These are phyloP conservation scores for Actinopyga echinites DNA, from an alignment of 53 echinoderm and acorn worm genomes.

Conservation along the genomic window DNA sequence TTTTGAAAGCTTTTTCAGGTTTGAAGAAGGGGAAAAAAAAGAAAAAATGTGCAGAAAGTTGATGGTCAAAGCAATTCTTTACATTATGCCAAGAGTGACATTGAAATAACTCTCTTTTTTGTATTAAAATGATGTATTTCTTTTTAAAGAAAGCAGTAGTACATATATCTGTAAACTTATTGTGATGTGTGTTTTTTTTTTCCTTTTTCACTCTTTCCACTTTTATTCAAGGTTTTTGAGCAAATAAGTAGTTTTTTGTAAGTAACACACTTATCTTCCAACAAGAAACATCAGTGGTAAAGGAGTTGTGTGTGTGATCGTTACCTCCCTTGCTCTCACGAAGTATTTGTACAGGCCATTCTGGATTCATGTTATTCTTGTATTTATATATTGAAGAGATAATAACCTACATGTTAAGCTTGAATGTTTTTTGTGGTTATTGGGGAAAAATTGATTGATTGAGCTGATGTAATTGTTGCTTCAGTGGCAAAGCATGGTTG, in stretches of 20 bases:
- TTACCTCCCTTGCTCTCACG: constrained; percentile 33
- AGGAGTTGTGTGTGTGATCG: constrained; percentile 38
- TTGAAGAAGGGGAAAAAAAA: background rate
- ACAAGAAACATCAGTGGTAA: constrained; percentile 27
- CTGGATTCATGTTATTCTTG: constrained; percentile 38
- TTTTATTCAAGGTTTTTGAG: constrained; percentile 19
- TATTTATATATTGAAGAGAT: constrained; percentile 36
- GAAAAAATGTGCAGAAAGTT: background rate
- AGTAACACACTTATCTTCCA: constrained; percentile 38
- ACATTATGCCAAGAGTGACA: constrained; percentile 18
- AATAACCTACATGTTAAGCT: background rate
- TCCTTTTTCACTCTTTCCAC: constrained; percentile 5
- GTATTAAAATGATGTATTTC: background rate
- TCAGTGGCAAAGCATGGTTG: too few species aligned
- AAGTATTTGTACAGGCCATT: constrained; percentile 41
- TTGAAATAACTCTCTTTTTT: constrained; percentile 28
- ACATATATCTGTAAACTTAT: background rate
- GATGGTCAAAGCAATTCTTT: constrained; percentile 14
- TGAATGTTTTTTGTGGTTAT: too few species aligned
- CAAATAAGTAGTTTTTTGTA: constrained; percentile 24
- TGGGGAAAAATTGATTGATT: too few species aligned
- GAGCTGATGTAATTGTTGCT: too few species aligned
- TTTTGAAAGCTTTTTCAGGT: background rate
- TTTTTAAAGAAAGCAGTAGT: too few species aligned
- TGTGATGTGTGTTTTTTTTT: background rate